Evolutionary conservation across 2,888 invertebrate species (phyloP).

Genomic region (Plusia festucae): DNA sequence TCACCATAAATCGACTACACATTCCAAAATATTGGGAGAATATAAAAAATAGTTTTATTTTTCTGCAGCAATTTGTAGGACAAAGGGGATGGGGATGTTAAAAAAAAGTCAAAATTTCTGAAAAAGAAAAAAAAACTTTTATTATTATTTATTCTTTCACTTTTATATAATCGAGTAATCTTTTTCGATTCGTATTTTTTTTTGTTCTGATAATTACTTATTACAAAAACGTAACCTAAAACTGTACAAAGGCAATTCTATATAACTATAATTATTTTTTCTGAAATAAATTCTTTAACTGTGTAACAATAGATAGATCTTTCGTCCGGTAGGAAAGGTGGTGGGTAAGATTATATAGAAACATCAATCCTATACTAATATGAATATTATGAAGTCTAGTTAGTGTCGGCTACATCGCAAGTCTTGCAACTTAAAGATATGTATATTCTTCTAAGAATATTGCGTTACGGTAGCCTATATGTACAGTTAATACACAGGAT

Average conservation of each 20-base stretch:
- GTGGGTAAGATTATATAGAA: conserved; percentile 68
- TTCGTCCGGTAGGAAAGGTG: conserved; percentile 78
- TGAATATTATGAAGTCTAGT: conserved; percentile 33
- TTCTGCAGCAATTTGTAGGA: background rate
- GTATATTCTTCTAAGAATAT: background rate
- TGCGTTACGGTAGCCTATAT: conserved; percentile 21
- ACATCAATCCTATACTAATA: conserved; percentile 29
- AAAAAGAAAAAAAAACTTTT: conserved; percentile 75
- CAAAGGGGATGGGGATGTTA: conserved; percentile 19
- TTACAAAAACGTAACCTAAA: conserved; percentile 35
- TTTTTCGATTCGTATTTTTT: conserved; percentile 62
- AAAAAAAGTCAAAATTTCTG: conserved; percentile 76
- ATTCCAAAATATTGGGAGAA: too few species aligned
- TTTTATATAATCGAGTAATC: conserved; percentile 59
- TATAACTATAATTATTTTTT: conserved; percentile 48
- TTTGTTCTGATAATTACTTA: conserved; percentile 26
- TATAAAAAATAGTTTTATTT: too few species aligned
- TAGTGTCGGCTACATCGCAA: conserved; percentile 6
- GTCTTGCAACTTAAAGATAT: background rate
- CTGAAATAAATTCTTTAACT: conserved; percentile 64
- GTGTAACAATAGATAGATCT: conserved; percentile 68
- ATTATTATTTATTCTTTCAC: conserved; percentile 68
- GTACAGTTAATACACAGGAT: conserved; percentile 28
- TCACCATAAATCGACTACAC: too few species aligned
- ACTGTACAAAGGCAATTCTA: conserved; percentile 48